Base-by-base conservation (phyloP, 2,113 vertebrate species). In the Larimichthys polyactis region DNA sequence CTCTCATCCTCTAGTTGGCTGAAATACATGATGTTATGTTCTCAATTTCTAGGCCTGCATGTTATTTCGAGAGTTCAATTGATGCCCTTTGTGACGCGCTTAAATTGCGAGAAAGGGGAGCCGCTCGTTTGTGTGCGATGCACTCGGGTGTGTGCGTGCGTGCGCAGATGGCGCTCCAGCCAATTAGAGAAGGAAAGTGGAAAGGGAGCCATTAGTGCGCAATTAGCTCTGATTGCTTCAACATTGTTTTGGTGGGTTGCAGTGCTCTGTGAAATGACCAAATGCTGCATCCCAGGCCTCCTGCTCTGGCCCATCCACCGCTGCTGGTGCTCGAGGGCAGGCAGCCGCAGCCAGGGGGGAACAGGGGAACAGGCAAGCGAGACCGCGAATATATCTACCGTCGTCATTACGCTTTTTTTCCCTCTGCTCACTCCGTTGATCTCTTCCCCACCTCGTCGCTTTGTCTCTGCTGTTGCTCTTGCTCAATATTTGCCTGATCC, bases 141-240 rank as follows among this genome's bases (percentile, higher is more conserved):
- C 72, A 75, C 60, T 54, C 15, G 17, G 63, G 85, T 73, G 81
- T 71, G 69, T 11, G 0, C 16, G 49, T 80, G 65, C 24, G 54
- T 15, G 59, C 55, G 27, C 90, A 94, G 92, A 94, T 91, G 90
- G 90, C 1, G 76, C 81, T 71, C 65, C 83, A 93, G 89, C 89
- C 91, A 94, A 92, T 94, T 95, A 93, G 90, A 91, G 86, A 79
- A 62, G 74, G 76, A 76, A 71, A 90, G 93, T 78, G 92, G 70
- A 92, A 86, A 86, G 94, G 91, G 93, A 94, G 86, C 86, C 84
- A 91, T 94, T 94, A 95, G 85, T 22, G 86, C 57, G 63, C 86
- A 94, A 93, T 94, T 95, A 93, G 57, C 69, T 82, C 70, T 92
- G 89, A 94, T 94, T 94, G 93, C 92, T 87, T 91, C 90, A 91